A percentile compares a stretch with the other conserved stretches of the same genome.
phyloP scores from a whole-genome alignment of 2,888 invertebrate genomes.

The Aporophyla lueneburgensis region DNA sequence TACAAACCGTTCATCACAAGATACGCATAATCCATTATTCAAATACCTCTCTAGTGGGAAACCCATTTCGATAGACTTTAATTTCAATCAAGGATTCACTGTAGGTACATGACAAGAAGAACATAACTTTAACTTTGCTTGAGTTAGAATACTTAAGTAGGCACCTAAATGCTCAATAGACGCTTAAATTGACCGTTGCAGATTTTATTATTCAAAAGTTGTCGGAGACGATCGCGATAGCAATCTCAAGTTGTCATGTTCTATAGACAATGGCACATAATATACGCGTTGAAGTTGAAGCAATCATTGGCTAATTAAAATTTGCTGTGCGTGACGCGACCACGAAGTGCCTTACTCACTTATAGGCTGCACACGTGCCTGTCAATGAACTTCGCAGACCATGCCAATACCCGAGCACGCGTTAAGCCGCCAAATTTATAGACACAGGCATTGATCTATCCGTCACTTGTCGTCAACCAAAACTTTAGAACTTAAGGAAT shows the following conservation, averaged over 20 bases:
- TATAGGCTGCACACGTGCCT: constrained; percentile 89
- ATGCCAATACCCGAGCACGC: constrained; percentile 79
- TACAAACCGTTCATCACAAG: constrained; percentile 17
- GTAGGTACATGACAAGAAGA: constrained; percentile 29
- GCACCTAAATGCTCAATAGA: constrained; percentile 49
- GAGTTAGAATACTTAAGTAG: constrained; percentile 61
- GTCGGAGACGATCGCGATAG: constrained; percentile 79
- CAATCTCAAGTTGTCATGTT: constrained; percentile 80
- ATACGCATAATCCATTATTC: constrained; percentile 31
- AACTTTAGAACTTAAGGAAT: constrained; percentile 26
- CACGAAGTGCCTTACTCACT: constrained; percentile 85
- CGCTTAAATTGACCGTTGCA: constrained; percentile 72
- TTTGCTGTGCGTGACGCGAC: constrained; percentile 88
- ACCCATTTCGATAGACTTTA: constrained; percentile 12
- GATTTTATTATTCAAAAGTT: constrained; percentile 81
- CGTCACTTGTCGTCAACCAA: constrained; percentile 35
- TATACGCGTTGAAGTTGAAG: constrained; percentile 79
- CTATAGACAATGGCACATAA: constrained; percentile 79
- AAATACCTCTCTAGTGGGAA: constrained; percentile 32
- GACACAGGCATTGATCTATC: constrained; percentile 53
- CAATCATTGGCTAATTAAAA: constrained; percentile 89
- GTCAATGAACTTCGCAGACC: constrained; percentile 89
- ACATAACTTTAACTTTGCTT: constrained; percentile 47
- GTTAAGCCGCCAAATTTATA: constrained; percentile 73
- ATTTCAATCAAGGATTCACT: constrained; percentile 39